These are phyloP conservation scores for Psix sp. DNA, from an alignment of 1,140 invertebrate species.

Conservation along the genomic window DNA sequence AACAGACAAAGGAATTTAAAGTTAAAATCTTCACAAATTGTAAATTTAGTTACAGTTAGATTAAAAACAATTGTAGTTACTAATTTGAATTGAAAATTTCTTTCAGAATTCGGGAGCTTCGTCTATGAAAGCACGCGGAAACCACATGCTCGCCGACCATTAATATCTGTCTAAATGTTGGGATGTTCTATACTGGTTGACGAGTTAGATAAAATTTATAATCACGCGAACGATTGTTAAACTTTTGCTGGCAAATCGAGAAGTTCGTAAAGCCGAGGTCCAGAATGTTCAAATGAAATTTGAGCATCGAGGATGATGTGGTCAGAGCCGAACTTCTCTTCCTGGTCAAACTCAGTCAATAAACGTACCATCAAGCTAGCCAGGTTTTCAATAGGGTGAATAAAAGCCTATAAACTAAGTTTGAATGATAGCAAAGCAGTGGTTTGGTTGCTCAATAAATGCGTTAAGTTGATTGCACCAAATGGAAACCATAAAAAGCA, in stretches of 20 bases:
- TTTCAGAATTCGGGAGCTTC: constrained; percentile 6
- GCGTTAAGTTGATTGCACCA: too few species aligned
- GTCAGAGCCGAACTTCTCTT: constrained; percentile 15
- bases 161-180: constrained; percentile 37
- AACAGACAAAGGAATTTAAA: too few species aligned
- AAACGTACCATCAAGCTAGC: too few species aligned
- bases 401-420: too few species aligned
- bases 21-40: too few species aligned
- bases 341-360: too few species aligned
- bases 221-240: constrained; percentile 19
- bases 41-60: too few species aligned
- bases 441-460: too few species aligned
- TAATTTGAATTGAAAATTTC: constrained; percentile 13
- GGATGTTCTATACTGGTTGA: constrained; percentile 12
- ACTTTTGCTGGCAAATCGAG: constrained; percentile 36
- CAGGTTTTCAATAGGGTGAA: too few species aligned
- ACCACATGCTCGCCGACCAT: constrained; percentile 35
- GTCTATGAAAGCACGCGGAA: constrained; percentile 25
- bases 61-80: neutral
- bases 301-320: constrained; percentile 9
- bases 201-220: constrained; percentile 32
- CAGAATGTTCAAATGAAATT: constrained; percentile 18
- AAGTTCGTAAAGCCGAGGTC: constrained; percentile 2
- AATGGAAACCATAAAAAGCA: too few species aligned
- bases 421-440: too few species aligned